Evolutionary conservation across 2,113 vertebrate genomes (phyloP), one percentile per base, ranked within the genome.

Genomic region (Macrotus californicus): DNA sequence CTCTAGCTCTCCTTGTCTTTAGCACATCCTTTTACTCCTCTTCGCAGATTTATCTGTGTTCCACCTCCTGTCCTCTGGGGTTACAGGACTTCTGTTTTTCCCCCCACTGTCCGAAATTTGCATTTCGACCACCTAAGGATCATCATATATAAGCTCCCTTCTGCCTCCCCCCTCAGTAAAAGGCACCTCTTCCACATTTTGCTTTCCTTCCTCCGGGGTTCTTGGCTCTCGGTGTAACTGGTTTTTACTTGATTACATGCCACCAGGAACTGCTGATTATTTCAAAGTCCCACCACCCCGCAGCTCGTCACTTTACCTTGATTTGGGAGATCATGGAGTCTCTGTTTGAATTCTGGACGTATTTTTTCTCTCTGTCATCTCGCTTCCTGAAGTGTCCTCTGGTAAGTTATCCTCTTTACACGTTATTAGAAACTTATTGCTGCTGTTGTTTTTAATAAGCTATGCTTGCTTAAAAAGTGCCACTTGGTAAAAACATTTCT

Each of bases 361-460:
- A 8, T 97, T 97, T 94, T 97, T 97, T 81, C 95, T 76, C 94
- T 75, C 96, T 80, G 94, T 90, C 97, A 31, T 83, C 96, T 97
- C 91, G 64, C 96, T 76, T 98, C 97, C 95, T 95, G 97, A 96
- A 70, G 75, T 97, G 93, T 96, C 94, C 89, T 91, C 83, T 75
- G 98, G 98, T 98, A 96, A 98, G 98, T 98, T 96, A 82, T 76
- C 88, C 86, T 94, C 21, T 96, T 41, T 91, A 81, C 81, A n/a
- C 64, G 10, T 46, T 70, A 24, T 50, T 22, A 86, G 22, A 86
- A 50, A 87, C 81, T 50, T 80, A 73, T 4, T 24, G 0, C n/a
- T 79, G 11, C 6, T 81, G 50, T 24, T 76, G 19, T 84, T 93
- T 81, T 93, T 54, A 82, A 43, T 90, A n/a, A 85, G 67, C 18